Evolutionary conservation across 2,888 invertebrate species (phyloP).

Genomic region (Eurytoma adleriae): DNA sequence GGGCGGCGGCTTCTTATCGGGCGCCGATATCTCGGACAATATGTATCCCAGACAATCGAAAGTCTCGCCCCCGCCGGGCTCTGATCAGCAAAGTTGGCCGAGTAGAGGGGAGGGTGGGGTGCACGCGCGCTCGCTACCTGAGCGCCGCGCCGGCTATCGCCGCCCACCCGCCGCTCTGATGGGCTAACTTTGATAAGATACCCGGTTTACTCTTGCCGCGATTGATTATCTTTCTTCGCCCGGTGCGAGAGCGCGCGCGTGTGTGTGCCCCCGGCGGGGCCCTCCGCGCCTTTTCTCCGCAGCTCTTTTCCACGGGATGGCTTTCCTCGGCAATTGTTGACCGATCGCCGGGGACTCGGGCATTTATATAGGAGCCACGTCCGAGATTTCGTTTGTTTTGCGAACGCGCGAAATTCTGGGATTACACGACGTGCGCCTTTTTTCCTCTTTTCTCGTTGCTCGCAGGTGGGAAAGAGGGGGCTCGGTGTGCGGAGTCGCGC

Average conservation of each 20-base stretch:
- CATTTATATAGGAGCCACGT: no score
- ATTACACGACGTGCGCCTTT: no score
- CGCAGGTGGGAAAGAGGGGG: no score
- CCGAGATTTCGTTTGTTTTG: no score
- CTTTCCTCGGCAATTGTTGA: no score
- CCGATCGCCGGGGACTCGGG: no score
- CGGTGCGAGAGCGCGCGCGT: not conserved
- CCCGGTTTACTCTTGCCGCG: slow-evolving; percentile 70
- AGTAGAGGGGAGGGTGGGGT: not conserved
- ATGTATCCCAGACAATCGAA: slow-evolving; percentile 51
- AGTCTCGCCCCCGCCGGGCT: slow-evolving; percentile 15
- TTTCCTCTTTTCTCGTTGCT: no score
- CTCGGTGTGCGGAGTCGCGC: no score
- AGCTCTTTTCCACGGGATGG: no score
- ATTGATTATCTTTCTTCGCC: slow-evolving; percentile 71
- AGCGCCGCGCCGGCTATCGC: slow-evolving; percentile 31
- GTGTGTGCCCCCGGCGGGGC: not conserved
- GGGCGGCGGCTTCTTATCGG: slow-evolving; percentile 28
- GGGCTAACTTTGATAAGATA: slow-evolving; percentile 74
- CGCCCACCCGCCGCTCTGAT: slow-evolving; percentile 61
- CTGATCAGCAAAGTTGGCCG: slow-evolving; percentile 52
- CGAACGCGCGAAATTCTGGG: no score
- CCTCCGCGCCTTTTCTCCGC: not conserved
- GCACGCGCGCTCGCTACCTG: not conserved
- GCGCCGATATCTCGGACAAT: slow-evolving; percentile 49